Evolutionary conservation across 2,113 vertebrate genomes (phyloP).

Genomic region (Puma concolor): DNA sequence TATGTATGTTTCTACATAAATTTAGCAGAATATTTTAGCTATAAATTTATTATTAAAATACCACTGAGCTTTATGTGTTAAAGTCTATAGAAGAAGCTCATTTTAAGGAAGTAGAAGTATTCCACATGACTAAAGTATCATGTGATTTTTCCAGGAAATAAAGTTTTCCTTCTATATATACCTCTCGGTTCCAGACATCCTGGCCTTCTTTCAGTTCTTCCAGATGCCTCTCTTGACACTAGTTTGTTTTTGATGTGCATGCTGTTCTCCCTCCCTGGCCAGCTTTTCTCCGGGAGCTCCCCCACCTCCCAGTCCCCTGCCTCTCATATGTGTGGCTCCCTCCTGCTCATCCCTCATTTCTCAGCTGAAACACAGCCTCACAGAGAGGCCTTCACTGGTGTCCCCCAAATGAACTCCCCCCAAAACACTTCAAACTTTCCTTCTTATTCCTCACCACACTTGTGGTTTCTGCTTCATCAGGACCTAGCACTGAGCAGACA

Average conservation of each 20-base stretch:
- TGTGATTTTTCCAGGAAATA: constrained; percentile 66
- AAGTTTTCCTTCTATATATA: constrained; percentile 48
- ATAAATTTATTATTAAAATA: neutral
- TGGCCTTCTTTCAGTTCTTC: constrained; percentile 7
- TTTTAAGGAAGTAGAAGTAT: constrained; percentile 68
- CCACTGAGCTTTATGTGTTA: neutral
- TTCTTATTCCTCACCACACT: neutral
- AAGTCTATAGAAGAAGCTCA: neutral
- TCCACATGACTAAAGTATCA: constrained; percentile 46
- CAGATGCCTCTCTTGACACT: neutral
- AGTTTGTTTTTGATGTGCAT: neutral
- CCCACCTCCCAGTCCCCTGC: neutral
- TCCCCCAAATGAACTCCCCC: neutral
- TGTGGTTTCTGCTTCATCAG: neutral
- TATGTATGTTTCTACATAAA: neutral
- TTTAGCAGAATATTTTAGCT: constrained; percentile 14
- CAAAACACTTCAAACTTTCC: neutral
- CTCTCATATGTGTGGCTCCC: accelerated
- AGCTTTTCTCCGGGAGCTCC: neutral
- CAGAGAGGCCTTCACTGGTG: neutral
- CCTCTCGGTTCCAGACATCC: constrained; percentile 3
- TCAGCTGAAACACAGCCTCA: neutral
- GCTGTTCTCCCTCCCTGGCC: constrained; percentile 1
- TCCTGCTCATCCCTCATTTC: neutral
- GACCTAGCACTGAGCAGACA: neutral